Percentiles rank a stretch among this genome's conserved stretches.
These are phyloP conservation scores for Plestiodon gilberti DNA, from an alignment of 2,113 vertebrate genomes.

Conservation along the genomic window DNA sequence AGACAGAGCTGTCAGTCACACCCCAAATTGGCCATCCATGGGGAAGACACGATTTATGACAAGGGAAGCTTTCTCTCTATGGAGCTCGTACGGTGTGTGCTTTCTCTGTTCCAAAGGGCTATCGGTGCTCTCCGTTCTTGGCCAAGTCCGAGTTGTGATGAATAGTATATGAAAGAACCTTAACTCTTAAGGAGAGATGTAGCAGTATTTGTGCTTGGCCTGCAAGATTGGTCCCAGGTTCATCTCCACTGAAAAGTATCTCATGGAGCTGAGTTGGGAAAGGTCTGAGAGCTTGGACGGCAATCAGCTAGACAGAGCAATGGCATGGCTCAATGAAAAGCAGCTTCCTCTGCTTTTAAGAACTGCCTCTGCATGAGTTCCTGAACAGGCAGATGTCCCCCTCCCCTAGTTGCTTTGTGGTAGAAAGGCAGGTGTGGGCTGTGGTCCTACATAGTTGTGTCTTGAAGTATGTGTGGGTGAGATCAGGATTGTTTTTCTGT, in stretches of 20 bases:
- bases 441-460: too few relatives aligned
- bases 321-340: too few relatives aligned
- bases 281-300: not conserved
- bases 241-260: not conserved
- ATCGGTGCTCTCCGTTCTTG: not conserved
- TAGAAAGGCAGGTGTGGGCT: too few relatives aligned
- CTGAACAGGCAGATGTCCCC: too few relatives aligned
- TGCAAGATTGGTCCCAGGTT: not conserved
- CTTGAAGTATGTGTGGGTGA: too few relatives aligned
- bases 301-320: too few relatives aligned
- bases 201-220: not conserved
- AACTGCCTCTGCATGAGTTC: too few relatives aligned
- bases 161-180: not conserved
- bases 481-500: too few relatives aligned
- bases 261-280: not conserved
- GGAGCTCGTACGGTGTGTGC: not conserved
- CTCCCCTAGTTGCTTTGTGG: too few relatives aligned
- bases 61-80: not conserved
- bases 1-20: slow-evolving; percentile 15
- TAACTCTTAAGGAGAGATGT: not conserved
- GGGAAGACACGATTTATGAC: not conserved
- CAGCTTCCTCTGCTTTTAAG: too few relatives aligned
- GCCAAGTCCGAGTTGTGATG: not conserved
- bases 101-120: not conserved
- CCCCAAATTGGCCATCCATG: not conserved